These are phyloP conservation scores for Hippocampus zosterae DNA, from an alignment of 2,113 vertebrate genomes.

Conservation along the genomic window DNA sequence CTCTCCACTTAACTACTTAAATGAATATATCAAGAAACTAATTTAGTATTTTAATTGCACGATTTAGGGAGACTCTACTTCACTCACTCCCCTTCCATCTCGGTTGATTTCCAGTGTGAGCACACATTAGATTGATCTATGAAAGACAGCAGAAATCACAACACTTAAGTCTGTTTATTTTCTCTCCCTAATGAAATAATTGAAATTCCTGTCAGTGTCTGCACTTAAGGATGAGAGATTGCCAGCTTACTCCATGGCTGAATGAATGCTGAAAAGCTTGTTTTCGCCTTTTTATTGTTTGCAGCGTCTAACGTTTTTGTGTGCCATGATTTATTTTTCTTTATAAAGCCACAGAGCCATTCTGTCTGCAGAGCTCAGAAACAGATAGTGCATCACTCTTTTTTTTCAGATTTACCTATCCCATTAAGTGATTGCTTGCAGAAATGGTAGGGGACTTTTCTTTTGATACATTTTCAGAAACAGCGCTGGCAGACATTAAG, in stretches of 20 bases:
- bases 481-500: constrained; percentile 78
- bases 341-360: constrained; percentile 77
- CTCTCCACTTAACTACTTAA: constrained; percentile 99
- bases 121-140: constrained; percentile 96
- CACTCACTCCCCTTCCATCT: constrained; percentile 96
- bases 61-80: constrained; percentile 96
- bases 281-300: constrained; percentile 61
- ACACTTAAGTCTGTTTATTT: constrained; percentile 99
- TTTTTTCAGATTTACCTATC: constrained; percentile 78
- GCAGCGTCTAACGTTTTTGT: constrained; percentile 38
- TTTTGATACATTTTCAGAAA: constrained; percentile 75
- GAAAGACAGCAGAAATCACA: constrained; percentile 94
- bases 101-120: constrained; percentile 94
- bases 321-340: constrained; percentile 41
- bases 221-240: constrained; percentile 87
- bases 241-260: constrained; percentile 63
- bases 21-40: constrained; percentile 99
- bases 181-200: constrained; percentile 98
- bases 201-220: constrained; percentile 99
- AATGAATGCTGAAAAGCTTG: constrained; percentile 63
- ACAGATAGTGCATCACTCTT: constrained; percentile 79
- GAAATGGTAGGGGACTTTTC: constrained; percentile 86
- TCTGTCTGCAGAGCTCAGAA: constrained; percentile 81
- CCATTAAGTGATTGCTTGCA: constrained; percentile 96
- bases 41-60: constrained; percentile 99